Evolutionary conservation across 2,888 invertebrate genomes (phyloP), one percentile per base, ranked within the genome.

Genomic region (Iselma pallidipennis): DNA sequence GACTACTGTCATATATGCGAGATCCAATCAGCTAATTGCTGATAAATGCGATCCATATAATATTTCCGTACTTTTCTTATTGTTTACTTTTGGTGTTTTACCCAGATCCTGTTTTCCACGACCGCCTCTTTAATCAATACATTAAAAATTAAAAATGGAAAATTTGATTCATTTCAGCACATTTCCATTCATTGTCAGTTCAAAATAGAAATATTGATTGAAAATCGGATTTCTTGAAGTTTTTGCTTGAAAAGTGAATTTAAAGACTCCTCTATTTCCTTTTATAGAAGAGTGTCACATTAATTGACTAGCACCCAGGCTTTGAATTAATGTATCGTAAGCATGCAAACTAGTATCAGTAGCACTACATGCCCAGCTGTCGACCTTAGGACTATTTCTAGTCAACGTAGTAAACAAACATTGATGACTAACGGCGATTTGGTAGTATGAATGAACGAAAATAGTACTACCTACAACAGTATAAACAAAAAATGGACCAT

Each of bases 11-110:
- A 67, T 71, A 71, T 70, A 73, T 69, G 70, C 67, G 70, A 72
- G 71, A 74, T 76, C 74, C 78, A 78, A 78, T 78, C 78, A 78
- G 74, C 77, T 77, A 78, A 78, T 78, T 78, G 78, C 73, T 71
- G 70, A 74, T 74, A 77, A 78, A 76, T 76, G 72, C 70, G 68
- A 69, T 75, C 70, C n/a, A n/a, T 71, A 71, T 72, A 65, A 65
- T 57, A 71, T 65, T 73, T 68, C 72, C 71, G 71, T 69, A 71
- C 65, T 65, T n/a, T n/a, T n/a, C n/a, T n/a, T n/a, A n/a, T n/a
- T n/a, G n/a, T n/a, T n/a, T n/a, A n/a, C n/a, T n/a, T n/a, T n/a
- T n/a, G n/a, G n/a, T n/a, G n/a, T n/a, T n/a, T n/a, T n/a, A n/a
- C n/a, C n/a, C n/a, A n/a, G n/a, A n/a, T n/a, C n/a, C n/a, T n/a